Base-by-base conservation (phyloP, 1,140 invertebrate species). In the Drosophila suzukii region DNA sequence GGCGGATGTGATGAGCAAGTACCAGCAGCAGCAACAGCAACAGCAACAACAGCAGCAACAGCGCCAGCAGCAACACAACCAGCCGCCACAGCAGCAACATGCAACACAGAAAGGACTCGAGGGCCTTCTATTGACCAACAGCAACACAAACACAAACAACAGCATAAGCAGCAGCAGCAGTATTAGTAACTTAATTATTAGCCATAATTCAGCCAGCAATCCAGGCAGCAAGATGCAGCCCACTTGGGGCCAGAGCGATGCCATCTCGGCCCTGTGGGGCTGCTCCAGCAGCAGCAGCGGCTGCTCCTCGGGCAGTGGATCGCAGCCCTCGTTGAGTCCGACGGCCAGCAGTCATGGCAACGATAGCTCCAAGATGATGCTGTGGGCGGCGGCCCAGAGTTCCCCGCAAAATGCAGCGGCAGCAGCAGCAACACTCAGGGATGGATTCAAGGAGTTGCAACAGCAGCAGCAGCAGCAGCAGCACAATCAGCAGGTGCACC, bases 101-200 rank as follows among this genome's bases (percentile, higher is more conserved):
- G 59, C 60, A 50, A 34, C 46, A 15, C 65, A 68, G 12, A 68
- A 68, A 15, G 65, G 65, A 66, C 65, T 68, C 32, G 65, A 68
- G 60, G 58, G 71, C 20, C 74, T 81, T 43, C 30, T 81, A 34
- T 56, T 77, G 74, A 75, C 49, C 56, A 86, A 75, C 60, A 82
- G 50, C 62, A 84, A 56, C 60, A 76, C 11, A 72, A 72, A 44
- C 63, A 61, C 66, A 3, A 44, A 60, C 67, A 75, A 41, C 44
- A 71, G 51, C 47, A 68, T 38, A 53, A 73, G 66, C 71, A 80
- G 70, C 73, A 75, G 74, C 85, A 91, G 78, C 86, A 91, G 90
- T 92, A 92, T 91, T 91, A 91, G 81, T 91, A 91, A 91, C 78
- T 90, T 91, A 91, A 88, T 91, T 79, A 88, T 84, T 91, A 92